phyloP scores from a whole-genome alignment of 2,888 invertebrate genomes.

The Sinentomon sp. region DNA sequence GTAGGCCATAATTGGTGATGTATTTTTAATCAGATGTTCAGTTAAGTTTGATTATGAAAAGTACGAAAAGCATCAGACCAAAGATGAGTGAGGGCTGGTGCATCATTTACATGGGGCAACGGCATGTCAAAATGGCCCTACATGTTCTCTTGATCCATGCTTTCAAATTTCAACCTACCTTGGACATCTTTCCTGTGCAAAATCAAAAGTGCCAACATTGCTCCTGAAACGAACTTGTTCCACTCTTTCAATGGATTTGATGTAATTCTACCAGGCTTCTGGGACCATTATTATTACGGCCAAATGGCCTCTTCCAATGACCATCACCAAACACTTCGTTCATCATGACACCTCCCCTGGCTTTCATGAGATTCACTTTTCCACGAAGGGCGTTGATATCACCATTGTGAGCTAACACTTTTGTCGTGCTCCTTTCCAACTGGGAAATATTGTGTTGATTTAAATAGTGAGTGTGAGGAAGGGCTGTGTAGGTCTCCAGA shows the following conservation, averaged over 20 bases:
- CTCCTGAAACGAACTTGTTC: no score
- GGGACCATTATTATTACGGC: slow-evolving; percentile 99
- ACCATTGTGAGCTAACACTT: slow-evolving; percentile 89
- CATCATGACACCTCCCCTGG: slow-evolving; percentile 90
- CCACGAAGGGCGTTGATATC: slow-evolving; percentile 97
- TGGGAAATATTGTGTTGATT: slow-evolving; percentile 97
- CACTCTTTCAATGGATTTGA: slow-evolving; percentile 59
- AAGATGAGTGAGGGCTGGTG: no score
- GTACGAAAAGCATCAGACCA: no score
- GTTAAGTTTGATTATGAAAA: no score
- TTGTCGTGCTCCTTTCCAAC: slow-evolving; percentile 93
- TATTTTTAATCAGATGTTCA: no score
- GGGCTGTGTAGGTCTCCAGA: slow-evolving; percentile 64
- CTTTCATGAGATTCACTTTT: slow-evolving; percentile 94
- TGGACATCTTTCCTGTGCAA: slow-evolving; percentile 25
- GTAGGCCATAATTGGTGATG: no score
- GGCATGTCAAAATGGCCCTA: no score
- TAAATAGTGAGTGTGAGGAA: slow-evolving; percentile 97
- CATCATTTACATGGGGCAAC: no score
- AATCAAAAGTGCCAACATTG: slow-evolving; percentile 19
- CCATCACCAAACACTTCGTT: slow-evolving; percentile 55
- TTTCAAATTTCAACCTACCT: no score
- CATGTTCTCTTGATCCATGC: no score
- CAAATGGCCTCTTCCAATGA: no score
- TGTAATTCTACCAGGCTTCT: slow-evolving; percentile 92